Base-by-base conservation (phyloP, 2,113 vertebrate species). In the Sterna hirundo region DNA sequence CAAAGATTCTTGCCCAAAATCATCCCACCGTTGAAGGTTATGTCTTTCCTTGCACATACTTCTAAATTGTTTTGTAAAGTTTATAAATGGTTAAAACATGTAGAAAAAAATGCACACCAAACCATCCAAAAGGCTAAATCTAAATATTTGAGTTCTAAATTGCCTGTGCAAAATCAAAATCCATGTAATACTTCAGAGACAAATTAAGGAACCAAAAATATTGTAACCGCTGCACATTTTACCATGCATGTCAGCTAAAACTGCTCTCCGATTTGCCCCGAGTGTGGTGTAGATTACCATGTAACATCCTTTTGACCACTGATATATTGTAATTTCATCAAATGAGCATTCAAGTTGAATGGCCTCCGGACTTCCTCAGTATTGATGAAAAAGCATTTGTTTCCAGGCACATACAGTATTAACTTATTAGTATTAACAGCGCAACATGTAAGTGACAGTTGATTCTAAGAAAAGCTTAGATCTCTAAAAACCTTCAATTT, bases 321-420 rank as follows among this genome's bases (percentile, higher is more conserved):
- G 1, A 83, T n/a, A 88, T 3, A 52, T 13, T 90, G 86, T 72
- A 90, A 96, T 96, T 95, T 91, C 77, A 85, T 80, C 89, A 87
- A 93, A 85, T 65, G 69, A 83, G 84, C 83, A 82, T 36, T 88
- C 40, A 81, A 94, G 94, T 88, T 16, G 0, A 94, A 96, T 23
- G 81, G 84, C 95, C 64, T 77, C 62, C 74, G 85, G 94, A 61
- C 70, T 42, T 91, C 13, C 72, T n/a, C 70, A 44, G 71, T 44
- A 70, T 79, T 91, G 95, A 94, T 70, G 84, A 87, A 85, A 93
- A 90, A 65, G 42, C 32, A n/a, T 93, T 95, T 95, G 92, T 97
- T 97, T 94, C 93, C 89, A 93, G 86, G 66, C 84, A 80, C 61
- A 91, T 6, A n/a, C 29, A 27, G 84, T 55, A 95, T 93, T 97